Evolutionary conservation across 2,797 vertebrate species (phyloP), one percentile per base, ranked within the genome.

Genomic region (Toxotes lorentzi): DNA sequence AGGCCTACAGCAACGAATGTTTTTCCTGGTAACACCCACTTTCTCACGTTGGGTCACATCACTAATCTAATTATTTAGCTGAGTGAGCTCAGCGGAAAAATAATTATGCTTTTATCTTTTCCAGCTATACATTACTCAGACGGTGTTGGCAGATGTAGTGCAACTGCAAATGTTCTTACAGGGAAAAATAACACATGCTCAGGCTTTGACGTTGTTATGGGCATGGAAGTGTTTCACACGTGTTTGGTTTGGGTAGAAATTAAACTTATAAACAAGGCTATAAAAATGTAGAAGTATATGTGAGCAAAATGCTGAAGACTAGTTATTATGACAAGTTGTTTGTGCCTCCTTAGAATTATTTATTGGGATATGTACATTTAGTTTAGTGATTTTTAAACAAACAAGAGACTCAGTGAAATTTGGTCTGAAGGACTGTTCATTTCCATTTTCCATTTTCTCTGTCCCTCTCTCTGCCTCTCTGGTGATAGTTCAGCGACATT

Each of bases 1-100:
- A 95, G 98, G 98, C 81, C 96, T 99, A 19, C 98, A 99, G 90
- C 98, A 99, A 86, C 95, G 98, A 85, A 99, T 99, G 98, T 99
- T 99, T 91, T 99, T 99, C 90, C 94, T 99, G 97, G 98, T 99
- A 95, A 93, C 12, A 10, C 48, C 63, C 66, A 58, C 70, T 84
- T 81, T 72, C 54, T 73, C 14, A 53, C 19, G 17, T 75, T 72
- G 70, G n/a, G 35, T 81, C 66, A 81, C 12, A 70, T 84, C 23
- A 48, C 58, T 86, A 23, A 86, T 87, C 19, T 3, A 77, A 88
- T 87, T 70, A 86, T 74, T 77, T 50, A 72, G 54, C 2, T 16
- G 5, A 61, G 47, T 88, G 75, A 90, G 78, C 66, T 79, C 71
- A 89, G 59, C 35, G 57, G 78, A 78, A 81, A 78, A 83, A 51